phyloP scores from a whole-genome alignment of 1,140 invertebrate genomes.

The Pinna nobilis region DNA sequence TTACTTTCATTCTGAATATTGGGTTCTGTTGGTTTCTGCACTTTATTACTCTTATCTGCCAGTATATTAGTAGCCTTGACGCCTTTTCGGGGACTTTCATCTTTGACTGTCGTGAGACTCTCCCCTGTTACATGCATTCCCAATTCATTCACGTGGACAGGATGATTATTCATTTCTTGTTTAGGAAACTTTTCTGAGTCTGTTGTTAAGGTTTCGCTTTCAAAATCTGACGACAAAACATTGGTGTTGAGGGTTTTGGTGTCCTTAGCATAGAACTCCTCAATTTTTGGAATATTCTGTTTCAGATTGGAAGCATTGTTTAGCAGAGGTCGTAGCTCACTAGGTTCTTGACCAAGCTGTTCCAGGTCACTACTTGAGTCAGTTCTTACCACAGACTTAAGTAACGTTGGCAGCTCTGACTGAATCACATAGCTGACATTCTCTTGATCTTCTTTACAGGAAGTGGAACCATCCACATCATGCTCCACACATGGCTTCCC shows the following conservation, averaged over 20 bases:
- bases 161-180: constrained; percentile 49
- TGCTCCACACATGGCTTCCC: neutral
- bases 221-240: constrained; percentile 77
- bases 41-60: constrained; percentile 58
- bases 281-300: constrained; percentile 69
- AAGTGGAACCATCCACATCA: neutral
- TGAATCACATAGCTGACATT: constrained; percentile 9
- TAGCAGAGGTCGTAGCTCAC: constrained; percentile 26
- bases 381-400: constrained; percentile 9
- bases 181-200: constrained; percentile 82
- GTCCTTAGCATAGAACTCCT: constrained; percentile 80
- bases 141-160: constrained; percentile 21
- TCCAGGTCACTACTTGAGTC: constrained; percentile 26
- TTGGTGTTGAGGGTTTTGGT: constrained; percentile 82
- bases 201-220: constrained; percentile 78
- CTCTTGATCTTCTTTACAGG: neutral
- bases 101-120: neutral
- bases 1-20: constrained; percentile 41
- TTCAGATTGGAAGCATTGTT: constrained; percentile 35
- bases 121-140: constrained; percentile 12
- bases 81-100: constrained; percentile 32
- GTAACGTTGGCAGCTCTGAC: constrained; percentile 8
- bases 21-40: constrained; percentile 30
- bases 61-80: constrained; percentile 59
- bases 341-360: neutral